phyloP scores from a whole-genome alignment of 2,113 vertebrate genomes.

The Turdus rufiventris region DNA sequence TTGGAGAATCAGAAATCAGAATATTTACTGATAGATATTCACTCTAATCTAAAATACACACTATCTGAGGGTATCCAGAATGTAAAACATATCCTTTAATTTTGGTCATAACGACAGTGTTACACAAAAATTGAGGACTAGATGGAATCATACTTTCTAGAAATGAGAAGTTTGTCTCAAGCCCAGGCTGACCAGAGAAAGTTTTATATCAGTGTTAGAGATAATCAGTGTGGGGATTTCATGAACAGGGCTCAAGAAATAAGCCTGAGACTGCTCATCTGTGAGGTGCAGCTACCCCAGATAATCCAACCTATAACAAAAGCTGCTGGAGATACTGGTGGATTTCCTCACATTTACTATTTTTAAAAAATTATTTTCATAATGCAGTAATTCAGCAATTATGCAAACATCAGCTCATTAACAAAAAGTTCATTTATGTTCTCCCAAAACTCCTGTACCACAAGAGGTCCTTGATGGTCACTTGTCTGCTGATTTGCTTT shows the following conservation, averaged over 20 bases:
- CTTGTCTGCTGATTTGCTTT: not conserved
- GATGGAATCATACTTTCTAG: not conserved
- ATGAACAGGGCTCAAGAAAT: not conserved
- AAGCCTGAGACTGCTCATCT: not conserved
- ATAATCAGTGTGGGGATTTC: not conserved
- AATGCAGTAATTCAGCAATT: not conserved
- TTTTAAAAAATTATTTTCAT: not conserved
- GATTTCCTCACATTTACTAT: not conserved
- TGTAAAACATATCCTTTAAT: not conserved
- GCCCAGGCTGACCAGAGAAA: not conserved
- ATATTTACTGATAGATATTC: not conserved
- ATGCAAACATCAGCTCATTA: not conserved
- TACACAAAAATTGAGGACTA: not conserved
- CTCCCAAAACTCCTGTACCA: not conserved
- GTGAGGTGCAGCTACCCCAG: not conserved
- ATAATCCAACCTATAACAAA: not conserved
- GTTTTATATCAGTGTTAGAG: not conserved
- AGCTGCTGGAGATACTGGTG: not conserved
- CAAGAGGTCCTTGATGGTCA: not conserved
- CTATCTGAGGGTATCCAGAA: not conserved
- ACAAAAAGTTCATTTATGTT: not conserved
- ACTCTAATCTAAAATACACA: not conserved
- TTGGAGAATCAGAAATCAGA: not conserved
- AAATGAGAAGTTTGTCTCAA: not conserved
- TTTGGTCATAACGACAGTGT: not conserved